Evolutionary conservation across 2,113 vertebrate genomes (phyloP).

Genomic region (Craseonycteris thonglongyai): DNA sequence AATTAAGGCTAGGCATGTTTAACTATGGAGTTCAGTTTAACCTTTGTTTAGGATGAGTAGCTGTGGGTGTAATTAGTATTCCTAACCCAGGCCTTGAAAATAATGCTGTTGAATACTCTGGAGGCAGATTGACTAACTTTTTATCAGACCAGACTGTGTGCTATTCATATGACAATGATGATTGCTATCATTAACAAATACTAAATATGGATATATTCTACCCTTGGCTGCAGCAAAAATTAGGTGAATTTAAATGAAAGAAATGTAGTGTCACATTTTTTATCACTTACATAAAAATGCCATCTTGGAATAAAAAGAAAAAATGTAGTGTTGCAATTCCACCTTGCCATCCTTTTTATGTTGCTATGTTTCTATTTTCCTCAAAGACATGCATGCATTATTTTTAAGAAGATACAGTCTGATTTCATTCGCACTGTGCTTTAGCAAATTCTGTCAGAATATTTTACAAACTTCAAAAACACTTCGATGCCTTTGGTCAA

Average conservation of each 20-base stretch:
- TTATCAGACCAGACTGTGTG: neutral
- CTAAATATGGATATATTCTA: neutral
- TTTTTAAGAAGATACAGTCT: conserved; percentile 2
- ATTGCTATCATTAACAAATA: neutral
- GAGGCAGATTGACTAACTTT: neutral
- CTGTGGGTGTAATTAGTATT: neutral
- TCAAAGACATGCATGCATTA: neutral
- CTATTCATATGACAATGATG: neutral
- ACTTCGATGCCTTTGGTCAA: neutral
- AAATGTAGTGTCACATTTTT: neutral
- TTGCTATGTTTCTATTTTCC: neutral
- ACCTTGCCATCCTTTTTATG: neutral
- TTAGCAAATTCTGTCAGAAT: conserved; percentile 17
- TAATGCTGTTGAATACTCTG: neutral
- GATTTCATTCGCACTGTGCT: neutral
- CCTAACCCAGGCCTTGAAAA: neutral
- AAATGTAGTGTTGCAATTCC: neutral
- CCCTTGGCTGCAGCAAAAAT: neutral
- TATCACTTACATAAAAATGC: neutral
- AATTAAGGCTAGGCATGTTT: neutral
- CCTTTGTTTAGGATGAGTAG: neutral
- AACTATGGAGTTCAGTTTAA: neutral
- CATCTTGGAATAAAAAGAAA: neutral
- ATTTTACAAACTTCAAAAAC: conserved; percentile 8
- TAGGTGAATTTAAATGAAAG: neutral